These are phyloP conservation scores for Perodicticus potto DNA, from an alignment of 2,797 vertebrate genomes.

Conservation along the genomic window DNA sequence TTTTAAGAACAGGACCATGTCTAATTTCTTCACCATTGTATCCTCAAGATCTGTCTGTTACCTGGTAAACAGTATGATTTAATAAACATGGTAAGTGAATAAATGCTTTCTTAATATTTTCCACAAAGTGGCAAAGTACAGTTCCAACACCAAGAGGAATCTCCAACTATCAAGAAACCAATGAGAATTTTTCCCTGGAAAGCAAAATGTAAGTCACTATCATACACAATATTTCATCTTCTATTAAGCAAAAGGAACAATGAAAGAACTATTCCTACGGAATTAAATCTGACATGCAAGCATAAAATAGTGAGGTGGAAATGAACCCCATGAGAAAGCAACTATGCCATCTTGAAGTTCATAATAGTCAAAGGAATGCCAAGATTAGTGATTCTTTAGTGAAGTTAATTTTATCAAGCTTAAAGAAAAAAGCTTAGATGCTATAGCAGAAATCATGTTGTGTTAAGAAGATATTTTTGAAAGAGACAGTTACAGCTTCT, in stretches of 20 bases:
- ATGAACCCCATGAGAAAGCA: not conserved
- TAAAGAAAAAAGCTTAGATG: slow-evolving; percentile 39
- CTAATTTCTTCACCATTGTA: not conserved
- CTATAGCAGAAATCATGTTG: slow-evolving; percentile 33
- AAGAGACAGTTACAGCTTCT: not conserved
- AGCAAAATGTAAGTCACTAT: not conserved
- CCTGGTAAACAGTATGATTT: not conserved
- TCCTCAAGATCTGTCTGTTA: not conserved
- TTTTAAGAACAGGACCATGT: not conserved
- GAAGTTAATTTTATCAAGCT: not conserved
- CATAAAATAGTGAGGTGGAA: slow-evolving; percentile 2
- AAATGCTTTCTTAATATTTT: slow-evolving; percentile 24
- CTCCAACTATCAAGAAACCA: slow-evolving; percentile 1
- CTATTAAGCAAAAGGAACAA: slow-evolving; percentile 42
- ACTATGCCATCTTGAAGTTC: not conserved
- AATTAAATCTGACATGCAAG: slow-evolving; percentile 18
- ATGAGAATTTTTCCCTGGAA: not conserved
- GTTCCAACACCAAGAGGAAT: not conserved
- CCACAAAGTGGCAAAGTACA: not conserved
- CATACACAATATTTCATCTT: slow-evolving; percentile 32
- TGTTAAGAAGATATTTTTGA: not conserved
- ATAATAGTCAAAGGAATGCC: not conserved
- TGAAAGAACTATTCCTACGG: not conserved
- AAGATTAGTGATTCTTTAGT: not conserved
- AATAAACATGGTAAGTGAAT: slow-evolving; percentile 3